Evolutionary conservation across 2,113 vertebrate genomes (phyloP), one percentile per base, ranked within the genome.

Genomic region (Pongo pygmaeus): DNA sequence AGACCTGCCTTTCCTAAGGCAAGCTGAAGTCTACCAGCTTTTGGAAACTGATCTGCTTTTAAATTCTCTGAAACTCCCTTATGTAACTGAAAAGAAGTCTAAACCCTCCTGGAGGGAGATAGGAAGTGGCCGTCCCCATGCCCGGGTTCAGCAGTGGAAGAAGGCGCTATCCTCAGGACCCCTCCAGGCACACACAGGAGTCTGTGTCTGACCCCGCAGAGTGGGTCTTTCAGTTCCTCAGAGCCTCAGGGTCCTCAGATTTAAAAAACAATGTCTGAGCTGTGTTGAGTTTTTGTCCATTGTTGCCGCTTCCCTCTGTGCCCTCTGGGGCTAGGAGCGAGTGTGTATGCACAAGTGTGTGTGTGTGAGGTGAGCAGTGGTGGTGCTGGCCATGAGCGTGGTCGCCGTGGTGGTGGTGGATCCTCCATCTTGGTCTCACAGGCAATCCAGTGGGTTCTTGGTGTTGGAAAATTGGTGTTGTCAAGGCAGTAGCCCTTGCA

Each of bases 1-100:
- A 6, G 25, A 0, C 40, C 16, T 0, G 10, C n/a, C 40, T 43
- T 27, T 35, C 69, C 32, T 4, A 3, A 1, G 1, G 13, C 38
- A 4, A 30, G 7, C 50, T 13, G 4, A 6, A 0, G 13, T n/a
- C 48, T 16, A 0, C 1, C n/a, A 46, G 67, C 40, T 50, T 38
- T 1, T 14, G 38, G 22, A 72, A 43, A 48, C 59, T 2, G 6
- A 52, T 32, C 64, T 86, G 27, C 35, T 25, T 46, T 13, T 18
- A 12, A 43, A 4, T 10, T 32, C 3, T 0, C 35, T 8, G 52
- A n/a, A 2, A 25, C n/a, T n/a, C 12, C 86, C 30, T 17, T 27
- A 7, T 6, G 11, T 30, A 38, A 10, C 69, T 38, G 9, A 32
- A 6, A 43, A 40, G 22, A 20, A 11, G 4, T 11, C 43, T 13